A percentile compares a stretch with the other conserved stretches of the same genome.
phyloP scores from a whole-genome alignment of 2,113 vertebrate genomes.

The Saccopteryx bilineata region DNA sequence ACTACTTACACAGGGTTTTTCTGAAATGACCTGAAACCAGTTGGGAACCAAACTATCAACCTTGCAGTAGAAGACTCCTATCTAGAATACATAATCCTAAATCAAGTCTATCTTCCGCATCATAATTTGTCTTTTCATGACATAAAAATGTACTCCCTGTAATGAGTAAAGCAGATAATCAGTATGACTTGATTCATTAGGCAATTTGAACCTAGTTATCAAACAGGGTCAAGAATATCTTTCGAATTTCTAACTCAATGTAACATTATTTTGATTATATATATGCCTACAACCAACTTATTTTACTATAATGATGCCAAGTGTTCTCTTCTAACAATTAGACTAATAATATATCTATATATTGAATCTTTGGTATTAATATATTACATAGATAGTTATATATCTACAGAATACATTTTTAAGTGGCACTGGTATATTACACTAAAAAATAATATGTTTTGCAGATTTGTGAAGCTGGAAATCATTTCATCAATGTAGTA shows the following conservation, averaged over 20 bases:
- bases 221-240: background rate
- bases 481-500: constrained; percentile 90
- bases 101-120: background rate
- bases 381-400: background rate
- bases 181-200: background rate
- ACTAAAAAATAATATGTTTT: constrained; percentile 80
- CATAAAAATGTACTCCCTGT: background rate
- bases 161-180: background rate
- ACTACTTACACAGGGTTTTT: background rate
- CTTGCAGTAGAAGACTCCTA: background rate
- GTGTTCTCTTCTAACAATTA: background rate
- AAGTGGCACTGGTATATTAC: background rate
- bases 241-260: background rate
- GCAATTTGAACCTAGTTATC: background rate
- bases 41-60: background rate
- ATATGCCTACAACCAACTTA: background rate
- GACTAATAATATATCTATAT: background rate
- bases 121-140: background rate
- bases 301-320: background rate
- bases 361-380: background rate
- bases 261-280: background rate
- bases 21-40: background rate
- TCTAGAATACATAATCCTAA: background rate
- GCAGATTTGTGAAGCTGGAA: constrained; percentile 92
- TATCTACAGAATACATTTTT: background rate